Base-by-base conservation (phyloP, 2,888 invertebrate genomes). In the Dolichomitus sp. region DNA sequence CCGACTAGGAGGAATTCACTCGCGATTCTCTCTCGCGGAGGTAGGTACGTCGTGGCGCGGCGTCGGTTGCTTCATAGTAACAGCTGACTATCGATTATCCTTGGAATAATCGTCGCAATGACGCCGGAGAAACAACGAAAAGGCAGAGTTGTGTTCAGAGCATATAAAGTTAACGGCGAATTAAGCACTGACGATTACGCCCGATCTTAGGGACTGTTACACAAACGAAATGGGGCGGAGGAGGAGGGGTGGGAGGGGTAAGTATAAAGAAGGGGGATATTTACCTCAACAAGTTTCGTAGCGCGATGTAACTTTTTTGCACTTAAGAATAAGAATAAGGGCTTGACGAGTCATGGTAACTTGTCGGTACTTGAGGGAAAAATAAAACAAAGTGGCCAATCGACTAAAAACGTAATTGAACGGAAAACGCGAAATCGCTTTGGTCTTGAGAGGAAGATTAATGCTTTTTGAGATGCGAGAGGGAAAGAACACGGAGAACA, bases 41-140 rank as follows among this genome's bases (percentile, higher is more conserved):
- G 30, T 61, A 40, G 17, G 45, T 33, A 61, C 45, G 59, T 19
- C 7, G 14, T 30, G 48, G 59, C 59, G 42, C 30, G 11, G 12
- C 63, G 52, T 37, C 9, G 37, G 9, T 9, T 9, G 42, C 27
- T 57, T 57, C 17, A 27, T 23, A 7, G 6, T 50, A 73, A 61
- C 75, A 75, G 75, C 65, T 66, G 75, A 75, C 66, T 75, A 75
- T 75, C 57, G 75, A 75, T 75, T 75, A 75, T 75, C 52, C 75
- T 40, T 33, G 66, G 40, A 45, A 65, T 27, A 73, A 73, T 73
- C 73, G 61, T 61, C 30, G 33, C 48, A n/a, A 6, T 50, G 23
- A 59, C 12, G 5, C 19, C 3, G 5, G 11, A 9, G 37, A 14
- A 52, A 19, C n/a, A 54, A 19, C 19, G 17, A 12, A 54, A 27